Evolutionary conservation across 30 jellyfish, hydroid and myxozoan species (phyloP).

Genomic region (Hydractinia echinata): DNA sequence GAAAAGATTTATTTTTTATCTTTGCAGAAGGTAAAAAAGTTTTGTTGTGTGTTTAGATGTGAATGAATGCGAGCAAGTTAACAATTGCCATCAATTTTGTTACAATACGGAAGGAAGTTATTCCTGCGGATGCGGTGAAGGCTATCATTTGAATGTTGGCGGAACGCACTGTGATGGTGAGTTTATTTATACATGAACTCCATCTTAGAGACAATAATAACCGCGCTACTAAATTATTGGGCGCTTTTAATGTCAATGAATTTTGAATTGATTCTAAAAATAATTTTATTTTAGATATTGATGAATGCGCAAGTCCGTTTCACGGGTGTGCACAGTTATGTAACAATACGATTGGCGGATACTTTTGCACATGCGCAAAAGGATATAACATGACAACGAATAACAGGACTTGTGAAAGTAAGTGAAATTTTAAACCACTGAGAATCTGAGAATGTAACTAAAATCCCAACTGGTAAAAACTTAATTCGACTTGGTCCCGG

Average conservation of each 20-base stretch:
- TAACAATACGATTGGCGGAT: constrained; percentile 32
- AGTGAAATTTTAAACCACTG: constrained; percentile 1
- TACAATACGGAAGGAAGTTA: constrained; percentile 65
- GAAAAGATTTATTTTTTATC: too few relatives aligned
- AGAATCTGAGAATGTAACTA: background rate
- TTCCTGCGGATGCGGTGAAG: constrained; percentile 56
- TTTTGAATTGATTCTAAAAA: too few relatives aligned
- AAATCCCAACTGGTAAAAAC: background rate
- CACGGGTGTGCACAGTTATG: constrained; percentile 33
- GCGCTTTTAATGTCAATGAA: too few relatives aligned
- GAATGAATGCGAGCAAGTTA: constrained; percentile 55
- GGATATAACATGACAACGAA: constrained; percentile 30
- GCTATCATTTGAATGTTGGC: constrained; percentile 55
- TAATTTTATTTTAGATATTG: constrained; percentile 22
- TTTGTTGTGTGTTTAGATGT: constrained; percentile 45
- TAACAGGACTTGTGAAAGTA: constrained; percentile 77
- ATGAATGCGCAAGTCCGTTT: constrained; percentile 20
- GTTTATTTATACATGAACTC: background rate
- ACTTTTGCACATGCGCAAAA: constrained; percentile 31
- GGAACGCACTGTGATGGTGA: constrained; percentile 22
- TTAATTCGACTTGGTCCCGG: background rate
- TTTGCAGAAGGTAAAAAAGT: background rate
- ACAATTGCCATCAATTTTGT: constrained; percentile 66
- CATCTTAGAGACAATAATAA: too few relatives aligned
- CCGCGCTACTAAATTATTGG: too few relatives aligned